phyloP scores from a whole-genome alignment of 2,113 vertebrate genomes.

The Pipra filicauda region DNA sequence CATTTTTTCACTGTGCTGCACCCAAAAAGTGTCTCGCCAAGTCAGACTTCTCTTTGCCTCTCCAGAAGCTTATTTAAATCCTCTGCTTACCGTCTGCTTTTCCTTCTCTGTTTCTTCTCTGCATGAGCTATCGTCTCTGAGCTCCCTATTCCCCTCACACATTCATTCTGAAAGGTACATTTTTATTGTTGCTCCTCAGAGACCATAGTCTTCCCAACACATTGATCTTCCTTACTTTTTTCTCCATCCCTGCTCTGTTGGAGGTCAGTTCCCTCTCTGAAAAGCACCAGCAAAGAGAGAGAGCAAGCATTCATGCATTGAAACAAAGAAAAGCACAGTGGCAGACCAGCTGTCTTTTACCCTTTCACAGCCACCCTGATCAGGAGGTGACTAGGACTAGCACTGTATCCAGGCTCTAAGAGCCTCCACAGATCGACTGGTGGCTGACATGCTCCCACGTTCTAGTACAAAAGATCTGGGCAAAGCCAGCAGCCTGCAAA shows the following conservation, averaged over 20 bases:
- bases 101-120: neutral
- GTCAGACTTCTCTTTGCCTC: neutral
- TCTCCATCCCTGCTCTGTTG: neutral
- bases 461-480: neutral
- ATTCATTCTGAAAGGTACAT: neutral
- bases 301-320: neutral
- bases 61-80: neutral
- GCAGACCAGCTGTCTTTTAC: neutral
- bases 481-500: conserved; percentile 27
- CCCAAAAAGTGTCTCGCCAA: neutral
- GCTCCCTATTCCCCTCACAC: neutral
- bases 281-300: neutral
- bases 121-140: neutral
- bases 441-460: neutral
- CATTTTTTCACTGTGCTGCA: neutral
- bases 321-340: neutral
- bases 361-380: neutral
- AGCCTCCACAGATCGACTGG: neutral
- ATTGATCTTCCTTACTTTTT: conserved; percentile 1
- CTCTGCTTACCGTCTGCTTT: neutral
- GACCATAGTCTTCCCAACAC: neutral
- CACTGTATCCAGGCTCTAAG: neutral
- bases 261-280: neutral
- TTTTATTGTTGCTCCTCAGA: neutral
- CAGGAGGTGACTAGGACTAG: neutral